These are phyloP conservation scores for Drosophila jambulina DNA, from an alignment of 1,140 invertebrate genomes.

Conservation along the genomic window DNA sequence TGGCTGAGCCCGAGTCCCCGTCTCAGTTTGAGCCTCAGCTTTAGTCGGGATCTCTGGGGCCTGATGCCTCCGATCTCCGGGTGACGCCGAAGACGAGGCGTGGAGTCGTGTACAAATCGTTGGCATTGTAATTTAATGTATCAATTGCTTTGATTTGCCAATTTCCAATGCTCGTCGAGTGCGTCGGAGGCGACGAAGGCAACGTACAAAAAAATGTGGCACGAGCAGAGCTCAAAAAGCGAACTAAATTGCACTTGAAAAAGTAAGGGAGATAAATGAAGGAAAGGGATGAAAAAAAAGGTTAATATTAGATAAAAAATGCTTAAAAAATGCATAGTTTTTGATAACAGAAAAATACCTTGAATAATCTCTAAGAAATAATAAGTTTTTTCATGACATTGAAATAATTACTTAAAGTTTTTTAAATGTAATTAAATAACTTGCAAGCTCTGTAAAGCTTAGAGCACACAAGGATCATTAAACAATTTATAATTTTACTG, in stretches of 20 bases:
- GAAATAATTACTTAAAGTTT: background rate
- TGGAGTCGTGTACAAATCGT: conserved; percentile 82
- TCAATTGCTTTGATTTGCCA: conserved; percentile 84
- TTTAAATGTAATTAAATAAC: background rate
- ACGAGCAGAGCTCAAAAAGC: conserved; percentile 57
- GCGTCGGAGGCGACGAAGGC: conserved; percentile 70
- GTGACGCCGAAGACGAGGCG: conserved; percentile 66
- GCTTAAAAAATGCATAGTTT: background rate
- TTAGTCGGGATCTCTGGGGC: conserved; percentile 9
- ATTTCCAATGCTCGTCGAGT: conserved; percentile 66
- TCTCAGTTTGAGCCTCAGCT: background rate
- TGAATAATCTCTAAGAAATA: background rate
- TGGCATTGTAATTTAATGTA: conserved; percentile 84
- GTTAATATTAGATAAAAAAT: background rate
- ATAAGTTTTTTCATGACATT: background rate
- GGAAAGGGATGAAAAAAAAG: too few relatives aligned
- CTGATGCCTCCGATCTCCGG: conserved; percentile 19
- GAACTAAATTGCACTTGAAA: conserved; percentile 8
- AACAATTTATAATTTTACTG: too few relatives aligned
- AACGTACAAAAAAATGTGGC: conserved; percentile 52
- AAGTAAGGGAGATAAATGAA: background rate
- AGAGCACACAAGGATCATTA: too few relatives aligned
- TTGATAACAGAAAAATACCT: background rate
- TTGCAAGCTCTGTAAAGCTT: too few relatives aligned
- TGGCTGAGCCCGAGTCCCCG: conserved; percentile 16